A percentile compares a stretch with the other conserved stretches of the same genome.
phyloP scores from a whole-genome alignment of 2,888 invertebrate species.

The Sinelater perroti region DNA sequence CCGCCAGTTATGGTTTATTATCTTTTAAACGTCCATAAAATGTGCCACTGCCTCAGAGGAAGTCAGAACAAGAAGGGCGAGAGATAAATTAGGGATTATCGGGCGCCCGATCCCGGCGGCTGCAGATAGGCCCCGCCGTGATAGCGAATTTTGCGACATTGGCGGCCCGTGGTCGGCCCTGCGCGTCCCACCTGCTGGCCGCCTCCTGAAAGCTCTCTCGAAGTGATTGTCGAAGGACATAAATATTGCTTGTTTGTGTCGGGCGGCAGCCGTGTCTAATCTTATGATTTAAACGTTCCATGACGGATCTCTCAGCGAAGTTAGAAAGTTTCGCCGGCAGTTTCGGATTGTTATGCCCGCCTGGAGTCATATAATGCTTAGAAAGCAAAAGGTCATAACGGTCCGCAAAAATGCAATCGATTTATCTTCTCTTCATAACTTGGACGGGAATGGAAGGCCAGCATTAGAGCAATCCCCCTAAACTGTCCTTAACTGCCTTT shows the following conservation, averaged over 20 bases:
- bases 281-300: constrained; percentile 25
- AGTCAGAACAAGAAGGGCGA: constrained; percentile 17
- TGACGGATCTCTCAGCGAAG: neutral
- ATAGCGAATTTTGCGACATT: constrained; percentile 8
- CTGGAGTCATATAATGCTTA: too few species aligned
- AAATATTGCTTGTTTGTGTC: constrained; percentile 34
- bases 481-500: too few species aligned
- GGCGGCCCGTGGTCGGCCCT: neutral
- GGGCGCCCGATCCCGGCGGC: constrained; percentile 3
- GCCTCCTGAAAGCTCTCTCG: constrained; percentile 26
- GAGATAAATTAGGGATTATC: constrained; percentile 20
- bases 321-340: too few species aligned
- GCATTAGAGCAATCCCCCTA: too few species aligned
- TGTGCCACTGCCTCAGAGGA: constrained; percentile 5
- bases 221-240: constrained; percentile 33
- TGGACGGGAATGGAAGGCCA: too few species aligned
- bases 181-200: constrained; percentile 36
- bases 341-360: too few species aligned
- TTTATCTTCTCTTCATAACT: too few species aligned
- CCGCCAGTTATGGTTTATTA: constrained; percentile 10
- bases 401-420: too few species aligned
- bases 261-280: constrained; percentile 20
- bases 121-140: constrained; percentile 1
- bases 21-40: constrained; percentile 20
- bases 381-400: too few species aligned